Base-by-base conservation (phyloP, 37 sponge, comb jelly and placozoan genomes). In the Dysidea cf. avara region DNA sequence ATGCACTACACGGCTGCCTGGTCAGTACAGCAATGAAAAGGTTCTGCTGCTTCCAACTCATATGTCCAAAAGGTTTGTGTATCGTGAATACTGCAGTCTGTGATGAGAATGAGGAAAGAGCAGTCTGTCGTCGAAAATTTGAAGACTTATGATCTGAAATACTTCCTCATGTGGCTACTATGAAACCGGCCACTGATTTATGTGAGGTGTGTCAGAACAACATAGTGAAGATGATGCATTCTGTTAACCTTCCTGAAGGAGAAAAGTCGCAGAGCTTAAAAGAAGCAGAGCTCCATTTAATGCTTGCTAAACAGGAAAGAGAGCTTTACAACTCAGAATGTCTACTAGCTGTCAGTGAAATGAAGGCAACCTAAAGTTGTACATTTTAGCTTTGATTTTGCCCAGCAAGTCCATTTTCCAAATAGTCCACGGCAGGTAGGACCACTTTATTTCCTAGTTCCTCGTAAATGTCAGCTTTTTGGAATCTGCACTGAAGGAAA, bases 391-490 rank as follows among this genome's bases (percentile, higher is more conserved):
- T 68, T 68, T 31, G 52, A 68, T 68, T 43, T 30, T 40, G 70
- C 70, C 20, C 70, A 68, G 26, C 70, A 68, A 68, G 53, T 68
- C 11, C 47, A 43, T 14, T 58, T 35, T 61, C 71, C 81, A 33
- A 69, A 47, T 46, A 59, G 61, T 61, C 81, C 71, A 1, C 64
- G 38, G 26, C 81, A 80, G 29, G 64, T 64, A 30, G 71, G 81
- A 17, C 81, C 81, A 39, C 14, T 71, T 3, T 80, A 61, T 59
- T 80, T 80, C 34, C 56, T 54, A 56, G 33, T 54, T 2, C 70
- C 81, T 12, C 49, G 72, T n/a, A 82, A 82, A 38, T 82, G 75
- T 36, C 32, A 29, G 47, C 66, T 66, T 13, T 74, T 82, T 56
- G 83, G 69, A 7, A 53, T 82, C 0, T 51, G 59, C 3, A 56